phyloP scores from a whole-genome alignment of 1,140 invertebrate genomes.

The Drosophila saltans region DNA sequence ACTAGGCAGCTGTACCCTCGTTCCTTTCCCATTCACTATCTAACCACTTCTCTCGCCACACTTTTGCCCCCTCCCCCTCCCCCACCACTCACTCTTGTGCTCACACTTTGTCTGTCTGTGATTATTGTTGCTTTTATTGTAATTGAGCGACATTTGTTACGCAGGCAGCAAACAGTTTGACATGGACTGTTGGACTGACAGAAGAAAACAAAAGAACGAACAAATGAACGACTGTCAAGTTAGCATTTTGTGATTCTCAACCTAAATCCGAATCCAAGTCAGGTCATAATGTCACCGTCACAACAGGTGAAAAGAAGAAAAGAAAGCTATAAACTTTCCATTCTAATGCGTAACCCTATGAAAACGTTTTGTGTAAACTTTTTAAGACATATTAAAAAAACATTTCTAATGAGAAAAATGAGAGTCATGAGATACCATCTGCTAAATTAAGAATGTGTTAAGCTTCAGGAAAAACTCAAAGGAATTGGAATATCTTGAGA shows the following conservation, averaged over 20 bases:
- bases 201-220: constrained; percentile 3
- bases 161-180: constrained; percentile 22
- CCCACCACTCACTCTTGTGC: background rate
- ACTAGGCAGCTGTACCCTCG: constrained; percentile 8
- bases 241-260: background rate
- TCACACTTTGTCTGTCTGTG: constrained; percentile 27
- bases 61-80: background rate
- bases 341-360: background rate
- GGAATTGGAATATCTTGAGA: too few relatives aligned
- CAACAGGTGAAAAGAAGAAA: background rate
- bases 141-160: constrained; percentile 55
- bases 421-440: too few relatives aligned
- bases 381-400: too few relatives aligned
- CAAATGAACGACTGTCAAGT: constrained; percentile 4
- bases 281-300: constrained; percentile 1
- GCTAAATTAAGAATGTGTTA: too few relatives aligned
- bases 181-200: background rate
- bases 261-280: background rate
- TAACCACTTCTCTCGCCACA: background rate
- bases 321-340: background rate
- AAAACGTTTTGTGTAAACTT: background rate
- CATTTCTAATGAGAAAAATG: too few relatives aligned
- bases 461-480: too few relatives aligned
- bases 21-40: background rate
- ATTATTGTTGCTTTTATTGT: constrained; percentile 50